phyloP scores from a whole-genome alignment of 2,113 vertebrate species.

The rat (Rattus norvegicus) region GRCr8 NC_086023.1:87011501-87012000 shows the following conservation, averaged over 20 bases:
- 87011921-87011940: neutral
- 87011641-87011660: neutral
- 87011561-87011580: constrained; percentile 9
- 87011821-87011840: neutral
- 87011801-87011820: constrained; percentile 15
- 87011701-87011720: neutral
- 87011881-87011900: neutral
- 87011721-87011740: neutral
- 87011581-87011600: neutral
- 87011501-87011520: neutral
- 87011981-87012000: no score
- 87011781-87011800: neutral
- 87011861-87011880: neutral
- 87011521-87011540: neutral
- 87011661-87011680: neutral
- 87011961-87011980: no score
- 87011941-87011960: neutral
- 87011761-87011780: neutral
- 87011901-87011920: neutral
- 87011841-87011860: constrained; percentile 43
- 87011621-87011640: neutral
- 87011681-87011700: constrained; percentile 9
- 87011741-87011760: neutral
- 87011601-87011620: neutral
- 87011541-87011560: neutral